Conservation (phyloP, 2,113 vertebrate species). For the Sterna hirundo region DNA sequence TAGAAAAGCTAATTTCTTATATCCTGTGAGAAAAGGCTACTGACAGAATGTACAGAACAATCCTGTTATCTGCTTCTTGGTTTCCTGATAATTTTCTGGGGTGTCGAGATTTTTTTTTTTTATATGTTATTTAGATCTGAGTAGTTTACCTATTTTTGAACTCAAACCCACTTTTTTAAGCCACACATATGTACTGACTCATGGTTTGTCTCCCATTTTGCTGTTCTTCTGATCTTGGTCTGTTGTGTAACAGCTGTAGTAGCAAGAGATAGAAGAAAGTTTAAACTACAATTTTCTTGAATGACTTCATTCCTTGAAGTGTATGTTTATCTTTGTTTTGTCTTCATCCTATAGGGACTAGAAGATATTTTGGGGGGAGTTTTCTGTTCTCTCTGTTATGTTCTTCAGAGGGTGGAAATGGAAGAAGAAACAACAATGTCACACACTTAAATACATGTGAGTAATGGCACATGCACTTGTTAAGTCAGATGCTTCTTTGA, state of each 20-base stretch:
- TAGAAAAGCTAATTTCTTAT: background rate
- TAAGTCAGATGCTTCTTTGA: constrained; percentile 25
- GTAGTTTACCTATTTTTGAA: background rate
- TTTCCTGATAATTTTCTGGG: background rate
- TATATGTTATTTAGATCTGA: background rate
- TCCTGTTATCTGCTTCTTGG: background rate
- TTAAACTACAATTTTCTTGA: background rate
- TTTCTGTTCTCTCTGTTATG: background rate
- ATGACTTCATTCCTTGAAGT: background rate
- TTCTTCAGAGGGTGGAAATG: background rate
- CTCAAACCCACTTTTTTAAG: background rate
- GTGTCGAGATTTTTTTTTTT: background rate
- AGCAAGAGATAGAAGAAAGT: background rate
- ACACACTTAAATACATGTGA: background rate
- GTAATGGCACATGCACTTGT: constrained; percentile 3
- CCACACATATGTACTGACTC: background rate
- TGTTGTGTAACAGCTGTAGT: background rate
- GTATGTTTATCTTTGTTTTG: background rate
- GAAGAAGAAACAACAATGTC: background rate
- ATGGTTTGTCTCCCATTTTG: background rate
- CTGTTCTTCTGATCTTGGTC: background rate
- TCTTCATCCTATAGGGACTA: background rate
- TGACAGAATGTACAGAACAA: background rate
- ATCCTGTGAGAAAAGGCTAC: background rate
- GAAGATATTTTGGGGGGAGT: background rate